Conservation (phyloP, 2,888 invertebrate genomes). For the Napeogenes sylphis region DNA sequence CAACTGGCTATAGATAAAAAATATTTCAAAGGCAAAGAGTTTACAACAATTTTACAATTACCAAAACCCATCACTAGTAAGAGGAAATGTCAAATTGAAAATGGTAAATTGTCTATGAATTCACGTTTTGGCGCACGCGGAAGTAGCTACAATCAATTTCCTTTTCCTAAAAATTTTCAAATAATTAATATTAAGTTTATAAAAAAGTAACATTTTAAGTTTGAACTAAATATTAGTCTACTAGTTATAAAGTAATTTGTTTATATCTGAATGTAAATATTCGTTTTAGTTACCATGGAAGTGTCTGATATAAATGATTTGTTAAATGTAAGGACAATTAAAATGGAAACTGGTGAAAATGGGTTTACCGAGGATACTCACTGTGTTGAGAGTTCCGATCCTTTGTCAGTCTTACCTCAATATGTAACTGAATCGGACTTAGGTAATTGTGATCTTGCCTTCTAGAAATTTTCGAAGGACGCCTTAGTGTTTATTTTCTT, state of each 20-base stretch:
- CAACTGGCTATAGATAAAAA: no score
- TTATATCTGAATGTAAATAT: conserved; percentile 7
- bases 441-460: conserved; percentile 46
- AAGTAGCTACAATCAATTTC: conserved; percentile 56
- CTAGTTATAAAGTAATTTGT: neutral
- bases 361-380: conserved; percentile 50
- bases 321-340: conserved; percentile 60
- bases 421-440: conserved; percentile 72
- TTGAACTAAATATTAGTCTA: neutral
- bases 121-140: conserved; percentile 63
- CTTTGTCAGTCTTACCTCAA: conserved; percentile 63
- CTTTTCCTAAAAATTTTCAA: conserved; percentile 70
- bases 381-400: conserved; percentile 49
- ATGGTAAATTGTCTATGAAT: conserved; percentile 39
- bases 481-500: neutral
- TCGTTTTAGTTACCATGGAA: conserved; percentile 48
- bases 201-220: conserved; percentile 11
- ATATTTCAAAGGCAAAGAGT: no score
- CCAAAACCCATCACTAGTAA: neutral
- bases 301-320: conserved; percentile 66
- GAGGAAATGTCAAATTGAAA: conserved; percentile 7
- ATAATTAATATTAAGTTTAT: conserved; percentile 34
- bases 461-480: neutral
- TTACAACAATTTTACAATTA: no score
- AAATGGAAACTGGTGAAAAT: conserved; percentile 64